Base-by-base conservation (phyloP, 1,140 invertebrate species). In the Halesus radiatus region DNA sequence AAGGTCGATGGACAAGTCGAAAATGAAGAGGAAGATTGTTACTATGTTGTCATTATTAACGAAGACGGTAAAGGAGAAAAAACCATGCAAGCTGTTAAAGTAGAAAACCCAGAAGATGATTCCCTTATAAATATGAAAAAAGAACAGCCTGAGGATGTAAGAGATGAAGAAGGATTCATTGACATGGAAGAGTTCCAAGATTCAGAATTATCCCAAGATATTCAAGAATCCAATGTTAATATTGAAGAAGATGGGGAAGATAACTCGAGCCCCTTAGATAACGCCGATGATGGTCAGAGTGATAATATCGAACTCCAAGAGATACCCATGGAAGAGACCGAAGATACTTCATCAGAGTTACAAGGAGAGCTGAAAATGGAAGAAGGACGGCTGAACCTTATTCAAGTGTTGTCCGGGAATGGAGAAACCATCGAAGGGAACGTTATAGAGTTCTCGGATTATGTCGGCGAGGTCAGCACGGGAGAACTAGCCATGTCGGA, bases 391-490 rank as follows among this genome's bases (percentile, higher is more conserved):
- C 60, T 68, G 1, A 80, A 76, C 23, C 58, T 80, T n/a, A 80
- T 80, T 26, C 85, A 32, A 83, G 85, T 81, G 84, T 84, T 53
- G 85, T 16, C 68, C 3, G 76, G 68, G 18, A 50, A 66, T 22
- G 70, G 54, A 15, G 77, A 68, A 26, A 15, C 60, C 15, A 66
- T 78, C 15, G 76, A 81, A 15, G 60, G 58, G 3, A 56, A 73
- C 20, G 13, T 77, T 2, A 72, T 77, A 8, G 32, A 72, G 64
- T 77, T 58, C 53, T 53, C 32, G 16, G 80, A 80, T 15, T 58
- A 74, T 3, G 26, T 78, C n/a, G n/a, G 26, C 5, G 26, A 29
- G 26, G 5, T 5, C 26, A 29, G 26, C 26, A 29, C 20, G 16
- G 22, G 18, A 15, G 81, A 78, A 16, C 10, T 82, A 6, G 58